A percentile compares a stretch with the other conserved stretches of the same genome.
Evolutionary conservation across 2,888 invertebrate genomes (phyloP).

Genomic region (Habroteleia sp.): DNA sequence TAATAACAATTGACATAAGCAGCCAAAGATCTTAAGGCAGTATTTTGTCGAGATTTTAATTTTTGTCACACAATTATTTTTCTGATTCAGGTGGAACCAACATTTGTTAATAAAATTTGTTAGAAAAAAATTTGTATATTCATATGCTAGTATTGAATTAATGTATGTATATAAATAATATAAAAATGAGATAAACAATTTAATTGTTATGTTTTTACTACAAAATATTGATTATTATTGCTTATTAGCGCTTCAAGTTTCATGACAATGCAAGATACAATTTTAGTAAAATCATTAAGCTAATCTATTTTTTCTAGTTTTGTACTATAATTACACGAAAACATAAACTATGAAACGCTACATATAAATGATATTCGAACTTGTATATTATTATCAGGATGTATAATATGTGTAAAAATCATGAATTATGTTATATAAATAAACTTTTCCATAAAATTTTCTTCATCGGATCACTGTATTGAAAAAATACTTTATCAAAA

Average conservation of each 20-base stretch:
- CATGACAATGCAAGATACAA: conserved; percentile 12
- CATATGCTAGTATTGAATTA: conserved; percentile 42
- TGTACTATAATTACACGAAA: conserved; percentile 22
- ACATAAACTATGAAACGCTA: conserved; percentile 10
- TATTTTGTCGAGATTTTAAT: too few species aligned
- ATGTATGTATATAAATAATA: conserved; percentile 51
- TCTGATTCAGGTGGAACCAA: conserved; percentile 1
- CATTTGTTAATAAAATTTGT: conserved; percentile 21
- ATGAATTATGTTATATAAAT: too few species aligned
- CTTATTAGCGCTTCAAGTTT: conserved; percentile 19
- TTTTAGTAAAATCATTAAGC: conserved; percentile 13
- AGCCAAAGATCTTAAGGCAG: conserved; percentile 56
- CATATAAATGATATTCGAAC: too few species aligned
- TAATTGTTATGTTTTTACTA: conserved; percentile 14
- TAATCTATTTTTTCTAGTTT: conserved; percentile 17
- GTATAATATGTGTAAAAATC: too few species aligned
- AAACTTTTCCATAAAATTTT: too few species aligned
- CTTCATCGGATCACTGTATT: too few species aligned
- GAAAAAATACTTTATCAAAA: too few species aligned
- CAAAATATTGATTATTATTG: conserved; percentile 1
- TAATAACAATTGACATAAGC: conserved; percentile 34
- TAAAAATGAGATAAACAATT: conserved; percentile 16
- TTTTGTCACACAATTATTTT: conserved; percentile 1
- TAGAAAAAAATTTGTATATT: conserved; percentile 50
- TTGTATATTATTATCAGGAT: too few species aligned